Percentiles rank a stretch among this genome's conserved stretches.
Evolutionary conservation across 2,113 vertebrate species (phyloP).

Genomic region (Cichladusa arquata): DNA sequence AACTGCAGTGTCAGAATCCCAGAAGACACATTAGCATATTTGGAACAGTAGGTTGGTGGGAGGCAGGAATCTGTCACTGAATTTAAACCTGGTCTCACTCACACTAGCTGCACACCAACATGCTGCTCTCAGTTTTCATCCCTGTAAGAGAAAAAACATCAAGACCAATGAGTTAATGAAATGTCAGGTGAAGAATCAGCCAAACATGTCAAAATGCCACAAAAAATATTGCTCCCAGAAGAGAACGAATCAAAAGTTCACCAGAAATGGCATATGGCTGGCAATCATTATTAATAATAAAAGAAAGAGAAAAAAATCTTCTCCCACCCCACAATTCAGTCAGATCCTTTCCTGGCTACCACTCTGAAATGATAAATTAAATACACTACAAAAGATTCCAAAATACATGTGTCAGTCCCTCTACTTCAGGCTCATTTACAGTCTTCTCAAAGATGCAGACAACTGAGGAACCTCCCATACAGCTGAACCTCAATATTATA

Average conservation of each 20-base stretch:
- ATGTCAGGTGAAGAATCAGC: slow-evolving; percentile 16
- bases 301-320: background rate
- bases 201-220: slow-evolving; percentile 30
- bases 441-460: background rate
- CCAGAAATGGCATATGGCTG: background rate
- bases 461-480: background rate
- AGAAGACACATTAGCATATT: background rate
- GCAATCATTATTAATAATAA: background rate
- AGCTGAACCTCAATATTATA: background rate
- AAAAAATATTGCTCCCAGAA: background rate
- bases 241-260: slow-evolving; percentile 1
- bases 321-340: background rate
- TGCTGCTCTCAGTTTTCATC: slow-evolving; percentile 12
- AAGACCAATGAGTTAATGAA: slow-evolving; percentile 32
- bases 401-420: background rate
- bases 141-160: slow-evolving; percentile 16
- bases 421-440: background rate
- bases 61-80: background rate
- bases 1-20: background rate
- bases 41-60: background rate
- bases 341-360: background rate
- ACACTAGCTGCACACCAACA: background rate
- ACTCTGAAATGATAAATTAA: background rate
- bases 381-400: background rate
- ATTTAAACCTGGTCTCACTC: background rate